phyloP scores from a whole-genome alignment of 2,797 vertebrate genomes.

The Squalus acanthias region DNA sequence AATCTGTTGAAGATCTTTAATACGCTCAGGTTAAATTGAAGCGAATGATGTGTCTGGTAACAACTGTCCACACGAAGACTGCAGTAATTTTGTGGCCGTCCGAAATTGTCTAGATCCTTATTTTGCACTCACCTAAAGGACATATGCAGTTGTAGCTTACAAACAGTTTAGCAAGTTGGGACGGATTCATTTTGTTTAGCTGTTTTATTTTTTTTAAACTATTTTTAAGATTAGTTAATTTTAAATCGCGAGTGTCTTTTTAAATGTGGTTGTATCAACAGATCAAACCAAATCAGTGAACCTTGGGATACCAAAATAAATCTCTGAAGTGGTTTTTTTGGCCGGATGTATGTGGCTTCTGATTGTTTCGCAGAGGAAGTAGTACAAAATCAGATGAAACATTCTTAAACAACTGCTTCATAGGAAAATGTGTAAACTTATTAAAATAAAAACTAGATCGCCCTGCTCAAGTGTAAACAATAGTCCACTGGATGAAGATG shows the following conservation, averaged over 20 bases:
- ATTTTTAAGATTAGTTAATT: neutral
- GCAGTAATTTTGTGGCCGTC: neutral
- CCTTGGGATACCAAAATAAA: neutral
- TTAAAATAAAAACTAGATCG: neutral
- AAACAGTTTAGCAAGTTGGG: neutral
- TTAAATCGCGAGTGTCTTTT: neutral
- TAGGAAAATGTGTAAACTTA: neutral
- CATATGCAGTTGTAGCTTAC: neutral
- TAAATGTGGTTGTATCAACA: neutral
- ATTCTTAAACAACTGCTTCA: neutral
- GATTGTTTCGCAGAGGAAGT: slow-evolving; percentile 32
- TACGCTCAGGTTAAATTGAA: neutral
- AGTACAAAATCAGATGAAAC: neutral
- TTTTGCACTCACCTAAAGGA: neutral
- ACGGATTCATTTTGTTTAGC: neutral
- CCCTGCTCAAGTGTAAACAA: neutral
- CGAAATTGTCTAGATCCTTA: neutral
- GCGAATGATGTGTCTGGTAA: neutral
- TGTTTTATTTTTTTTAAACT: neutral
- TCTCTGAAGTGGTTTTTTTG: neutral
- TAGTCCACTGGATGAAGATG: neutral
- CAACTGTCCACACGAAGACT: neutral
- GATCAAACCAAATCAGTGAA: neutral
- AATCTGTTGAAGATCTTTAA: neutral
- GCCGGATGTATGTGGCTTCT: slow-evolving; percentile 32